Evolutionary conservation across 2,113 vertebrate species (phyloP).

Genomic region (Ascaphus truei): DNA sequence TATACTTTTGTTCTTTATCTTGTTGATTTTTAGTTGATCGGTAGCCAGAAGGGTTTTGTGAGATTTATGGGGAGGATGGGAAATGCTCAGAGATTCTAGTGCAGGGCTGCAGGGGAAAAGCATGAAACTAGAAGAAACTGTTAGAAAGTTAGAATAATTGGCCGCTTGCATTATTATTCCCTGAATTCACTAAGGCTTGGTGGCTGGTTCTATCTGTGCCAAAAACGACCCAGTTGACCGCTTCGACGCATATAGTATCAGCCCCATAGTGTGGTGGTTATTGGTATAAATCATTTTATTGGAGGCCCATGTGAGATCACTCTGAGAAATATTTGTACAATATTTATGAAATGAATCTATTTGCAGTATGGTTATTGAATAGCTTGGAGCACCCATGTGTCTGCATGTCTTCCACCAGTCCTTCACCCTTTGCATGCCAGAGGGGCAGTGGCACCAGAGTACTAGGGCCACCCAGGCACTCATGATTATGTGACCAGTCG

Average conservation of each 20-base stretch:
- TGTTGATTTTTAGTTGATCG: constrained; percentile 29
- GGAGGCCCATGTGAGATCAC: background rate
- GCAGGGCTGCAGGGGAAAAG: background rate
- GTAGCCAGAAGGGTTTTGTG: constrained; percentile 5
- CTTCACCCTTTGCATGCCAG: no score
- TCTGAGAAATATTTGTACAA: background rate
- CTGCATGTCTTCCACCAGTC: no score
- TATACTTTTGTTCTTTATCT: constrained; percentile 32
- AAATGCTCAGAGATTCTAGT: background rate
- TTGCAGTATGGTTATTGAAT: no score
- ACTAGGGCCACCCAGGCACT: no score
- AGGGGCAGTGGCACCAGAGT: no score
- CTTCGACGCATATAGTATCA: no score
- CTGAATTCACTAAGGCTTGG: no score
- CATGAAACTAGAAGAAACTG: background rate
- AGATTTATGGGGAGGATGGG: background rate
- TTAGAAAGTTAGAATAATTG: background rate
- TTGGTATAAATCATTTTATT: background rate
- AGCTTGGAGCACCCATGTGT: no score
- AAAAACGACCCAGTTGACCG: no score
- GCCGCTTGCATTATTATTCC: background rate
- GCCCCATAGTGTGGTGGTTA: background rate
- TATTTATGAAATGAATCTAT: background rate
- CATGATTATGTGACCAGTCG: no score
- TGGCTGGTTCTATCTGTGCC: no score